Base-by-base conservation (phyloP, 2,797 vertebrate genomes). In the Centropyge bicolor region DNA sequence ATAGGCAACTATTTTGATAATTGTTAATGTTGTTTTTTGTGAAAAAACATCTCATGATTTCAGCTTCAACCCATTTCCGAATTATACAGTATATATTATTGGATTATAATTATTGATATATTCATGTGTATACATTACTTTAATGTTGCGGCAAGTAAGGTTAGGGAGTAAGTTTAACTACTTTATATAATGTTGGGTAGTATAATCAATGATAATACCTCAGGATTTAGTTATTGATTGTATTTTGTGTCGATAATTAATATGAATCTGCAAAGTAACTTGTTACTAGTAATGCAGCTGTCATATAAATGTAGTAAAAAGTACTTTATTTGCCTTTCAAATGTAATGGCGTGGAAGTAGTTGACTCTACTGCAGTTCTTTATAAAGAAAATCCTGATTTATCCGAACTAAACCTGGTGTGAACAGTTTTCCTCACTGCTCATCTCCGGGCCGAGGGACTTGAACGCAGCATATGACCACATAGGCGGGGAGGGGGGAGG, bases 391-490 rank as follows among this genome's bases (percentile, higher is more conserved):
- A 13, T 0, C 0, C 16, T 6, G 4, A 40, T 38, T 14, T 0
- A 27, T 59, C 0, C 1, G 1, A 54, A 35, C 2, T 46, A 1
- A 52, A 55, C 52, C 0, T 10, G 7, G 8, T 11, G 19, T 24
- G 16, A 61, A 40, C 5, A 0, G 1, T 31, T 17, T 38, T 8
- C 36, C 24, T 1, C 2, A 35, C 11, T 24, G 19, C 8, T n/a
- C 17, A 1, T 45, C 1, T 43, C 7, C 38, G 35, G 3, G 24
- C 48, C 19, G 5, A 40, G 0, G 8, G 6, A 60, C 49, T 0
- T 82, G 82, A 89, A 88, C 61, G 75, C 57, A 4, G 4, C 82
- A 66, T 27, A 45, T 77, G 84, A 88, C 64, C 4, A 72, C 79
- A 76, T 46, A 45, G 24, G 9, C 5, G 3, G 49, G 38, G 55